Conservation (phyloP, 2,113 vertebrate species). For the Lampris incognitus region DNA sequence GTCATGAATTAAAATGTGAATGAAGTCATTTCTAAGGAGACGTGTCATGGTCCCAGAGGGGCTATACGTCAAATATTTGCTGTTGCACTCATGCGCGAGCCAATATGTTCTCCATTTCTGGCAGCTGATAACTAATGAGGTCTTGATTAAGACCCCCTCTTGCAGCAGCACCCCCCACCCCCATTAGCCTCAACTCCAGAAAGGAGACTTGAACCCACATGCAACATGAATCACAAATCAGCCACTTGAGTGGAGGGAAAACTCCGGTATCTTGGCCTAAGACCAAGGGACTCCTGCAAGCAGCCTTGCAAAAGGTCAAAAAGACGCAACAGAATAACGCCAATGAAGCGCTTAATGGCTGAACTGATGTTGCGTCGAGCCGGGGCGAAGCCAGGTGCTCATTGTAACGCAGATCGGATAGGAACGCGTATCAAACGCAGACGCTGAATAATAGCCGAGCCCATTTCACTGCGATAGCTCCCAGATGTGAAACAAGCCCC, state of each 20-base stretch:
- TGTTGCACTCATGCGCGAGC: constrained; percentile 9
- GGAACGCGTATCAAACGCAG: constrained; percentile 33
- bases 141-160: constrained; percentile 43
- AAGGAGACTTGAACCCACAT: constrained; percentile 3
- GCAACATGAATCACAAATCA: constrained; percentile 42
- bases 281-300: constrained; percentile 56
- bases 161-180: background rate
- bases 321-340: constrained; percentile 33
- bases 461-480: constrained; percentile 47
- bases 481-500: constrained; percentile 37
- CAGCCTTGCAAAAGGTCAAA: constrained; percentile 56
- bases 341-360: constrained; percentile 46
- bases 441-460: constrained; percentile 59
- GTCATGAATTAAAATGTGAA: background rate
- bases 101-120: constrained; percentile 16
- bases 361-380: background rate
- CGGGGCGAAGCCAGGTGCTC: constrained; percentile 33
- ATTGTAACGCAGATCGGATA: constrained; percentile 51
- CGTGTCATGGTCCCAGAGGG: background rate
- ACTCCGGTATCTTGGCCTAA: constrained; percentile 36
- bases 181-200: constrained; percentile 16
- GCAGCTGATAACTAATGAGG: constrained; percentile 39
- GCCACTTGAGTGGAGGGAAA: constrained; percentile 22
- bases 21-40: background rate
- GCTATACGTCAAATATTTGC: constrained; percentile 7